A percentile compares a stretch with the other conserved stretches of the same genome.
Evolutionary conservation across 2,888 invertebrate species (phyloP).

Genomic region (Conus canariensis): DNA sequence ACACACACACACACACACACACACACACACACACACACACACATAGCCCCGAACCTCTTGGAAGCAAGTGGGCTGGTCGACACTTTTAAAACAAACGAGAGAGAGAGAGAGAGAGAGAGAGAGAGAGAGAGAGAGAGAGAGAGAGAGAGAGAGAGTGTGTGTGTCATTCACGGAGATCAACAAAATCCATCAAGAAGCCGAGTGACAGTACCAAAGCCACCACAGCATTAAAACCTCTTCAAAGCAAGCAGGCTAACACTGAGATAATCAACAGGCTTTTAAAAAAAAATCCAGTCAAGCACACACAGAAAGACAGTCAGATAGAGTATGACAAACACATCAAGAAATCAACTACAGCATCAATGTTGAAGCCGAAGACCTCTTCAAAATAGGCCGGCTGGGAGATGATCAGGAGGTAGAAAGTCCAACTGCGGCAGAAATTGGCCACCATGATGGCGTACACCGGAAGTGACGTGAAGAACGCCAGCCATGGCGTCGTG

Average conservation of each 20-base stretch:
- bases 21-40: too few species aligned
- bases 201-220: neutral
- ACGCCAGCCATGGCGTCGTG: constrained; percentile 91
- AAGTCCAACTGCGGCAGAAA: constrained; percentile 99
- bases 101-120: neutral
- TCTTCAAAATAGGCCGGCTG: constrained; percentile 96
- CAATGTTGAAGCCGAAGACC: constrained; percentile 91
- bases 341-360: constrained; percentile 87
- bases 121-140: neutral
- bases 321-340: neutral
- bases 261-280: too few species aligned
- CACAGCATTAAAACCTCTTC: too few species aligned
- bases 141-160: neutral
- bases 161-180: neutral
- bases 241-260: too few species aligned
- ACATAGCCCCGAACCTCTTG: neutral
- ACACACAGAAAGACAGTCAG: neutral
- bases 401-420: constrained; percentile 96
- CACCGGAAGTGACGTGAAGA: constrained; percentile 96
- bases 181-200: neutral
- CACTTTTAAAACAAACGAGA: neutral
- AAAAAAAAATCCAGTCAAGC: neutral
- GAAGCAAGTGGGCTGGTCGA: too few species aligned
- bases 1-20: too few species aligned
- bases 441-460: constrained; percentile 99